Evolutionary conservation across 2,113 vertebrate species (phyloP).

Genomic region (Galeopterus variegatus): DNA sequence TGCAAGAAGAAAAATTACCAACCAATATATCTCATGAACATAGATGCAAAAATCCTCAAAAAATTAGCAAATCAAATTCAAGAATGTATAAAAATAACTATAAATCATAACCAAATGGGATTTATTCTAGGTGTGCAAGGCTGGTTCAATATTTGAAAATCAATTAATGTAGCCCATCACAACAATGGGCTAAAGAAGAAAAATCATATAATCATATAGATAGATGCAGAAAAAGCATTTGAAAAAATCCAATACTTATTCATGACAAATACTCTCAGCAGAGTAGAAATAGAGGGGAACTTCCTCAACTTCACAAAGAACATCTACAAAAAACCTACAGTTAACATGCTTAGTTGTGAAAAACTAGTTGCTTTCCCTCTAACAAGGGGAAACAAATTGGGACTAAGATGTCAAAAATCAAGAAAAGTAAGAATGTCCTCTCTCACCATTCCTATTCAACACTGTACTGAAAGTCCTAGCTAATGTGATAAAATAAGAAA

Average conservation of each 20-base stretch:
- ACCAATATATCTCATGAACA: background rate
- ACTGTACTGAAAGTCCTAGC: background rate
- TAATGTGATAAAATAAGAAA: background rate
- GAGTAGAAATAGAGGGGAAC: background rate
- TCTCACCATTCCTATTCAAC: background rate
- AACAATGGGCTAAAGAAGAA: background rate
- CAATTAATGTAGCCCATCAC: background rate
- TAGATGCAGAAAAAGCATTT: background rate
- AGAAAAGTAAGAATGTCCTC: background rate
- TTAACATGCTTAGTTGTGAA: background rate
- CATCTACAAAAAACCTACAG: background rate
- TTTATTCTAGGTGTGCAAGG: background rate
- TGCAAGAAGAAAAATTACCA: background rate
- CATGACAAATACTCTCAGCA: background rate
- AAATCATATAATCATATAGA: background rate
- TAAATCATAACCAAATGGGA: background rate
- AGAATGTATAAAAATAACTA: background rate
- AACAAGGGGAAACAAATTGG: background rate
- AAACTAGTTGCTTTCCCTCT: background rate
- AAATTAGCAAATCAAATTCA: background rate
- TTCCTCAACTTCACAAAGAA: background rate
- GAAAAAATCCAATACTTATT: background rate
- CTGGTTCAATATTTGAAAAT: background rate
- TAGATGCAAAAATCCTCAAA: background rate
- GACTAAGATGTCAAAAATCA: background rate